A percentile compares a stretch with the other conserved stretches of the same genome.
phyloP scores from a whole-genome alignment of 2,888 invertebrate species.

The Drosophila leonis region DNA sequence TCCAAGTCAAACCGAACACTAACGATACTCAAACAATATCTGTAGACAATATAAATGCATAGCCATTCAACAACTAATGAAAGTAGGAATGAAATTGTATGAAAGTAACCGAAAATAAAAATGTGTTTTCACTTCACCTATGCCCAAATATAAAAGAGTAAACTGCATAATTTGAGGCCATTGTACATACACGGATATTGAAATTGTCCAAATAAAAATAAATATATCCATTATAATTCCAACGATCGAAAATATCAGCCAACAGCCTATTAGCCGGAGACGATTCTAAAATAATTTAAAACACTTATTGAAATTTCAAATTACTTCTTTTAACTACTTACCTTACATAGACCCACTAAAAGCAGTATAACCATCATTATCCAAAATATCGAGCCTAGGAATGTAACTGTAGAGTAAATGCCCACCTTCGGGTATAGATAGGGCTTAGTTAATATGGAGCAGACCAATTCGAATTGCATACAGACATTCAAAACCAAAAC shows the following conservation, averaged over 20 bases:
- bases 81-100: too few species aligned
- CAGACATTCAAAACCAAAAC: slow-evolving; percentile 16
- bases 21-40: slow-evolving; percentile 35
- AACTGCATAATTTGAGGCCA: slow-evolving; percentile 27
- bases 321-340: slow-evolving; percentile 9
- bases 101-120: not conserved
- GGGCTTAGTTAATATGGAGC: not conserved
- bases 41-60: slow-evolving; percentile 46
- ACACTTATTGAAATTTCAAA: not conserved
- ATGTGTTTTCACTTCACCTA: slow-evolving; percentile 22
- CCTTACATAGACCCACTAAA: slow-evolving; percentile 50
- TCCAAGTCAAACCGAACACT: not conserved
- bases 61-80: slow-evolving; percentile 47
- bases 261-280: slow-evolving; percentile 8
- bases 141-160: slow-evolving; percentile 43
- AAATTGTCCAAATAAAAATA: slow-evolving; percentile 39
- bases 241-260: slow-evolving; percentile 44
- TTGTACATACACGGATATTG: slow-evolving; percentile 4
- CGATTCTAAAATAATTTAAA: slow-evolving; percentile 11
- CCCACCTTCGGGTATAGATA: slow-evolving; percentile 21
- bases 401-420: slow-evolving; percentile 17
- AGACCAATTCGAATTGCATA: slow-evolving; percentile 1
- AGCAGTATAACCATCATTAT: slow-evolving; percentile 37
- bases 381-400: slow-evolving; percentile 44
- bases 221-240: slow-evolving; percentile 38